phyloP scores from a whole-genome alignment of 2,797 vertebrate species.

The Lepus oiostolus region DNA sequence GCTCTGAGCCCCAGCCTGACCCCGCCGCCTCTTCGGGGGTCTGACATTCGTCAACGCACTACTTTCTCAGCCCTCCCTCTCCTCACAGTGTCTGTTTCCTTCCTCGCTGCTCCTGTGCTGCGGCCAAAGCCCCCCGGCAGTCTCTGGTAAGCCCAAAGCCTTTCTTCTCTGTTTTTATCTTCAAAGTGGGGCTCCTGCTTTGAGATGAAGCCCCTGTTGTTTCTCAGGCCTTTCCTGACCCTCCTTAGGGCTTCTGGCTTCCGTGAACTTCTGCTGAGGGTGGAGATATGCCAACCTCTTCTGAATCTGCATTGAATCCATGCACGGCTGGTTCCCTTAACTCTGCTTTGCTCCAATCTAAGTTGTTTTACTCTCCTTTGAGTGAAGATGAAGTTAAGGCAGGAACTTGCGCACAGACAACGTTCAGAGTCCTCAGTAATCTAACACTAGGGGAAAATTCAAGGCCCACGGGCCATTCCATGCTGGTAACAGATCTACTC shows the following conservation, averaged over 20 bases:
- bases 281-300: not conserved
- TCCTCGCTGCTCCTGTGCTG: not conserved
- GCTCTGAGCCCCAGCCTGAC: not conserved
- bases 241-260: not conserved
- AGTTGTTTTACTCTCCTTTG: conserved; percentile 14
- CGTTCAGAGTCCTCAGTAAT: not conserved
- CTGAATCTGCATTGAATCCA: not conserved
- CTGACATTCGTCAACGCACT: not conserved
- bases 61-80: not conserved
- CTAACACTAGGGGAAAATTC: conserved; percentile 21
- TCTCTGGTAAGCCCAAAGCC: conserved; percentile 45
- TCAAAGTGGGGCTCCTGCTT: not conserved
- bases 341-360: not conserved
- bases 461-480: not conserved
- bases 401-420: not conserved
- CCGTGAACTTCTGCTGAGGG: not conserved
- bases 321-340: not conserved
- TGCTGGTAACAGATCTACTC: not conserved
- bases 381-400: conserved; percentile 4
- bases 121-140: conserved; percentile 13
- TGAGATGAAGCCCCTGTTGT: conserved; percentile 34
- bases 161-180: conserved; percentile 49
- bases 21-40: not conserved
- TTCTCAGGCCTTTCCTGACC: not conserved
- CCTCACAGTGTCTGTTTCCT: not conserved